phyloP scores from a whole-genome alignment of 2,113 vertebrate species.

The Apistogramma diplotaenia region DNA sequence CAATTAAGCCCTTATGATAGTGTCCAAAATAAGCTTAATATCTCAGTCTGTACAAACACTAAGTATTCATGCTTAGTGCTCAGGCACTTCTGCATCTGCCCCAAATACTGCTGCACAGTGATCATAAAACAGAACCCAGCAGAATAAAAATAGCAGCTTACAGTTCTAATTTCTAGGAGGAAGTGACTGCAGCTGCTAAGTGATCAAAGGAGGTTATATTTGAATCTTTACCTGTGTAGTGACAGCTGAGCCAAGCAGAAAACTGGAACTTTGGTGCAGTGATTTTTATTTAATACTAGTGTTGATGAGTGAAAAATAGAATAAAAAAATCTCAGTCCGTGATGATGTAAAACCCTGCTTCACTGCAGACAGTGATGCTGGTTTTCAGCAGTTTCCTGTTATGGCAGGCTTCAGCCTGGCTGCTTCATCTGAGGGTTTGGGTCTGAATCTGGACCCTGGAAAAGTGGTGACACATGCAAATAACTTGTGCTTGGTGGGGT shows the following conservation, averaged over 20 bases:
- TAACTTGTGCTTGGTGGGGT: too few species aligned
- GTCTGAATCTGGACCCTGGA: too few species aligned
- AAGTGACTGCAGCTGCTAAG: not conserved
- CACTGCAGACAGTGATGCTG: too few species aligned
- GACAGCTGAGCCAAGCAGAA: not conserved
- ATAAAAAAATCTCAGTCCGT: too few species aligned
- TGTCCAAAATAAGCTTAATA: not conserved
- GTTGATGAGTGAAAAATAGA: not conserved
- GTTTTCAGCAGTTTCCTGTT: too few species aligned
- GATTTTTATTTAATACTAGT: not conserved
- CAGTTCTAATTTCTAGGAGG: not conserved
- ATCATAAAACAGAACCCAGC: not conserved
- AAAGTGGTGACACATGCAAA: too few species aligned
- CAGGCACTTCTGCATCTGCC: not conserved
- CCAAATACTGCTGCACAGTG: not conserved
- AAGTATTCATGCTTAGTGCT: not conserved
- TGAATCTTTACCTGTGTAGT: not conserved
- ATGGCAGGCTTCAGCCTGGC: too few species aligned
- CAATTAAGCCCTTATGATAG: not conserved
- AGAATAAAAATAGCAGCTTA: constrained; percentile 43
- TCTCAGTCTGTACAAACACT: not conserved
- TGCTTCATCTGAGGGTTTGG: too few species aligned
- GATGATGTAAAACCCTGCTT: too few species aligned
- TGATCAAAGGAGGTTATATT: constrained; percentile 18
- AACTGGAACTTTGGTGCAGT: not conserved